A percentile compares a stretch with the other conserved stretches of the same genome.
Evolutionary conservation across 2,113 vertebrate genomes (phyloP).

Genomic region (Antigone vipio): DNA sequence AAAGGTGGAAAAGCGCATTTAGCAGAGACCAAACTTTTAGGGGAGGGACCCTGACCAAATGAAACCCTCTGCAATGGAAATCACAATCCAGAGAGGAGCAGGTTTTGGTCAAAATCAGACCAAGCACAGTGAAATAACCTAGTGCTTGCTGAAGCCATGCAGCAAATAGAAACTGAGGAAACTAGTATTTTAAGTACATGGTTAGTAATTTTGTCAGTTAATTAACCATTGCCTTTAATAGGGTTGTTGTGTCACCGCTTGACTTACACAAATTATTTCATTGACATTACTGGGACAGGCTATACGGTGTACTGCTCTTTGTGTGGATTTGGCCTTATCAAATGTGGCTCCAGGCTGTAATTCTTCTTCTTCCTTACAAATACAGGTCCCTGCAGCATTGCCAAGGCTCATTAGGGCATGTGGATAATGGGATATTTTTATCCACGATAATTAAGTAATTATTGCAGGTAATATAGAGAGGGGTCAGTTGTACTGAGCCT

Average conservation of each 20-base stretch:
- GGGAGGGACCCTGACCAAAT: too few relatives aligned
- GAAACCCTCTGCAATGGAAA: neutral
- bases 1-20: neutral
- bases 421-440: slow-evolving; percentile 39
- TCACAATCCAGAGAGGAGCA: neutral
- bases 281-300: neutral
- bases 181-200: accelerated
- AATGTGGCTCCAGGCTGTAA: neutral
- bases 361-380: neutral
- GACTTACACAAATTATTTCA: neutral
- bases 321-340: neutral
- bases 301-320: accelerated
- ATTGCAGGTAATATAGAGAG: neutral
- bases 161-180: neutral
- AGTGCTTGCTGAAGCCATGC: neutral
- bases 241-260: neutral
- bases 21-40: accelerated
- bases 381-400: neutral
- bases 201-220: neutral
- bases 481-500: neutral
- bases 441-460: slow-evolving; percentile 6
- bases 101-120: neutral
- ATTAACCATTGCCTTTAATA: neutral
- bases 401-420: slow-evolving; percentile 11
- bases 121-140: neutral